Evolutionary conservation across 2,888 invertebrate species (phyloP).

Genomic region (Cylindroiulus punctatus): DNA sequence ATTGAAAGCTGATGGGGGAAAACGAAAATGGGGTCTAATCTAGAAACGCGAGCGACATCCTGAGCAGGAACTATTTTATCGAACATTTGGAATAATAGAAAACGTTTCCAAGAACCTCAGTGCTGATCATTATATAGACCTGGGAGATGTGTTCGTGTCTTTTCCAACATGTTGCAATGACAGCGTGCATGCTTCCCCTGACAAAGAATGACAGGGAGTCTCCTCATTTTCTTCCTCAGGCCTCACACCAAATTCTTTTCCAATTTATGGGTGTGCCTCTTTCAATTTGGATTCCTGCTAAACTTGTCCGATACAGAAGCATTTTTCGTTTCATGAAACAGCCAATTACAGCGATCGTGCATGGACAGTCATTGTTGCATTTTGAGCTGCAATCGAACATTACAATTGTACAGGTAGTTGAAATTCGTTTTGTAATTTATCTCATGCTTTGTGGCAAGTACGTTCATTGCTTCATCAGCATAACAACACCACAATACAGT

Average conservation of each 20-base stretch:
- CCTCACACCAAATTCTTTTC: not conserved
- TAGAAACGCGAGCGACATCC: not conserved
- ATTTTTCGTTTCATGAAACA: not conserved
- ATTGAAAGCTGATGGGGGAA: slow-evolving; percentile 20
- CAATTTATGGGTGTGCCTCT: not conserved
- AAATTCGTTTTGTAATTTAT: too few relatives aligned
- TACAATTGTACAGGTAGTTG: not conserved
- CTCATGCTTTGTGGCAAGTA: too few relatives aligned
- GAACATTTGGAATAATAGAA: not conserved
- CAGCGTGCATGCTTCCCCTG: not conserved
- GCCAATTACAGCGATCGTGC: not conserved
- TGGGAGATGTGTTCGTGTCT: not conserved
- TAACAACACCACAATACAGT: too few relatives aligned
- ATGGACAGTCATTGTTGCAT: not conserved
- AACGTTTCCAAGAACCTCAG: not conserved
- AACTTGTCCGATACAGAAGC: not conserved
- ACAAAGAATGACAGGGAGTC: not conserved
- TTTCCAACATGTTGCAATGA: not conserved
- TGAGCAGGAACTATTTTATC: slow-evolving; percentile 26
- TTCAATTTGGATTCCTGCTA: not conserved
- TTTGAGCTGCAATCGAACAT: not conserved
- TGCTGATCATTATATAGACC: not conserved
- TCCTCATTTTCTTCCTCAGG: not conserved
- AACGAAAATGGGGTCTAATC: not conserved
- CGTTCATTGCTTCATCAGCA: too few relatives aligned